Conservation (phyloP, 2,113 vertebrate genomes). For the Oceanodroma tethys region DNA sequence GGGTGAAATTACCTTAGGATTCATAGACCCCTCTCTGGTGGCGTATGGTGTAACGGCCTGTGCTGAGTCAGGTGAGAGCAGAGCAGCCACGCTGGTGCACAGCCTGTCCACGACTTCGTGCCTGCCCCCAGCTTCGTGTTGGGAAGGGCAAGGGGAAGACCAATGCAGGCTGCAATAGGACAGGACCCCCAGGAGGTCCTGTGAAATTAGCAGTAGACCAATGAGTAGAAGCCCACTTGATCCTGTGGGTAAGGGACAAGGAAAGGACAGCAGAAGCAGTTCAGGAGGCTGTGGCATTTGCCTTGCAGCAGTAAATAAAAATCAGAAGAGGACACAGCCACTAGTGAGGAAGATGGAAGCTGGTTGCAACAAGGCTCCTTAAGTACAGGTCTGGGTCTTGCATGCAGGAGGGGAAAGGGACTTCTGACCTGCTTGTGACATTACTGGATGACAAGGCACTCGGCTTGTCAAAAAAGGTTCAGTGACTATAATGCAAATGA, state of each 20-base stretch:
- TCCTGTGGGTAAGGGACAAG: not conserved
- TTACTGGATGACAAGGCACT: not conserved
- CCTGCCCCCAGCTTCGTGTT: fast-evolving
- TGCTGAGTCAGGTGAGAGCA: not conserved
- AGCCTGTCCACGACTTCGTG: fast-evolving
- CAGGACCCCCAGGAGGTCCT: not conserved
- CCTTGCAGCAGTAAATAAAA: not conserved
- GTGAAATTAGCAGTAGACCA: not conserved
- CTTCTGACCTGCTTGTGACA: not conserved
- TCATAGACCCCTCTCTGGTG: not conserved
- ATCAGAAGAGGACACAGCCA: not conserved
- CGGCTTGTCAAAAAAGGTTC: not conserved
- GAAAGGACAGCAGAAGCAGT: not conserved
- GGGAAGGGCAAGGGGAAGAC: not conserved
- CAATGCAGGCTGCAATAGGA: not conserved
- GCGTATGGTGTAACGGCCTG: fast-evolving
- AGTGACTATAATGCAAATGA: not conserved
- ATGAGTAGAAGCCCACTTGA: not conserved
- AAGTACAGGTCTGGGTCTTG: not conserved
- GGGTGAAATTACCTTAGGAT: not conserved
- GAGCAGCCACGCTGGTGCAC: not conserved
- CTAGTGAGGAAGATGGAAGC: not conserved
- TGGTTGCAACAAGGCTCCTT: not conserved
- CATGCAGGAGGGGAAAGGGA: not conserved
- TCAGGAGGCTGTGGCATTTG: not conserved